Conservation (phyloP, 2,888 invertebrate species). For the Morinoia aosen region DNA sequence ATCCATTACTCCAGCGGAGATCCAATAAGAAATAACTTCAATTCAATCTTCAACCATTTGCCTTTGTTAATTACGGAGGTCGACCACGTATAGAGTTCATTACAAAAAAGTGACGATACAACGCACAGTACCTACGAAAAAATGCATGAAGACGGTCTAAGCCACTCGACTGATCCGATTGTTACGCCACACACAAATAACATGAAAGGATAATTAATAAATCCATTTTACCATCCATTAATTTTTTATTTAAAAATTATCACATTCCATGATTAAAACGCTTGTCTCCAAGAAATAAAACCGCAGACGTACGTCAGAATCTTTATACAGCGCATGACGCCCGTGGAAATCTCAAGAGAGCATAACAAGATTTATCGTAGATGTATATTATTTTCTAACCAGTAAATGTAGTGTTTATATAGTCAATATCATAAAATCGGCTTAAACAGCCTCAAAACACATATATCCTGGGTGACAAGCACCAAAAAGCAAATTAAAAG, state of each 20-base stretch:
- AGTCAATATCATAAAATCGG: not conserved
- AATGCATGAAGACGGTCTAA: not conserved
- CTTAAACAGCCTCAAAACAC: not conserved
- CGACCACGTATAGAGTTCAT: not conserved
- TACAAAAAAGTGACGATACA: not conserved
- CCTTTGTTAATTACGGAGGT: not conserved
- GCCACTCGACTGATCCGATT: not conserved
- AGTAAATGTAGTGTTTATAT: not conserved
- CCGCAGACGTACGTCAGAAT: not conserved
- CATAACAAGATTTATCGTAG: not conserved
- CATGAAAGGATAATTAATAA: not conserved
- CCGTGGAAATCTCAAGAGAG: not conserved
- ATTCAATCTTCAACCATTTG: not conserved
- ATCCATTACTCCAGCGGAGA: not conserved
- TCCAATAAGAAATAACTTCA: not conserved
- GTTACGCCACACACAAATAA: not conserved
- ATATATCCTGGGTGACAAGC: not conserved
- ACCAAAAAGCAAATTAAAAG: not conserved
- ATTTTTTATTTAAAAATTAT: constrained; percentile 22
- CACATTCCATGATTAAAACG: constrained; percentile 23
- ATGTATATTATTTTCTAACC: not conserved
- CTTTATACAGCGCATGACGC: not conserved
- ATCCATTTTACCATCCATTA: not conserved
- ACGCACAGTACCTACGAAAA: not conserved
- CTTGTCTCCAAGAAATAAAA: not conserved